Conservation (phyloP, 2,888 invertebrate genomes). For the Protodeltote pygarga region DNA sequence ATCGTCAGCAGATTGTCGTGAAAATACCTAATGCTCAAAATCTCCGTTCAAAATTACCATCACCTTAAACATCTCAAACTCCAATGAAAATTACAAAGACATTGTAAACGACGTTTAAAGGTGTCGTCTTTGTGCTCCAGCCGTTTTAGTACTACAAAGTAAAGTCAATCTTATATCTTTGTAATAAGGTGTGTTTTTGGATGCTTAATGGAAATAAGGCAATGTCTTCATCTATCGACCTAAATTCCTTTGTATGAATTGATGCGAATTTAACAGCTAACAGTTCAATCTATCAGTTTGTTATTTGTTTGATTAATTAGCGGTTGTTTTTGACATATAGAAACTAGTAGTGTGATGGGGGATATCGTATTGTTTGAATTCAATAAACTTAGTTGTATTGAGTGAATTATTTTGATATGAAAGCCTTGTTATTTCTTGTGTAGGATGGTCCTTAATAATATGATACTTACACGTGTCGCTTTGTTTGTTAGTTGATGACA, state of each 20-base stretch:
- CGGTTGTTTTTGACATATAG: slow-evolving; percentile 1
- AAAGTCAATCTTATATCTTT: neutral
- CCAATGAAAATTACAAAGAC: slow-evolving; percentile 45
- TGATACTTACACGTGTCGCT: too few species aligned
- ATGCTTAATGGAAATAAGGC: neutral
- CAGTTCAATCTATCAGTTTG: slow-evolving; percentile 19
- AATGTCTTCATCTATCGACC: slow-evolving; percentile 26
- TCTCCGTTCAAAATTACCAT: slow-evolving; percentile 19
- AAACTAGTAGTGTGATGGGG: neutral
- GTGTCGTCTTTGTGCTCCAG: slow-evolving; percentile 22
- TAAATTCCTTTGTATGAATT: slow-evolving; percentile 34
- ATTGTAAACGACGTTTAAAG: slow-evolving; percentile 27
- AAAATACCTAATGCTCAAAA: slow-evolving; percentile 11
- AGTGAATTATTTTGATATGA: neutral
- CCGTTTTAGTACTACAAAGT: neutral
- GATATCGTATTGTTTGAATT: neutral
- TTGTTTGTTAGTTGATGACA: too few species aligned
- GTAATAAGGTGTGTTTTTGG: slow-evolving; percentile 7
- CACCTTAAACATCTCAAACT: slow-evolving; percentile 38
- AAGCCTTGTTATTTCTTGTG: neutral
- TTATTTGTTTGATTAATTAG: slow-evolving; percentile 35
- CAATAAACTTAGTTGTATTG: neutral
- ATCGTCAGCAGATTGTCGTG: slow-evolving; percentile 1
- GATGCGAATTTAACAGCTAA: slow-evolving; percentile 25
- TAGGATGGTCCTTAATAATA: neutral